Percentiles rank a stretch among this genome's conserved stretches.
Conservation (phyloP, 2,113 vertebrate genomes). For the Rhagologus leucostigma region DNA sequence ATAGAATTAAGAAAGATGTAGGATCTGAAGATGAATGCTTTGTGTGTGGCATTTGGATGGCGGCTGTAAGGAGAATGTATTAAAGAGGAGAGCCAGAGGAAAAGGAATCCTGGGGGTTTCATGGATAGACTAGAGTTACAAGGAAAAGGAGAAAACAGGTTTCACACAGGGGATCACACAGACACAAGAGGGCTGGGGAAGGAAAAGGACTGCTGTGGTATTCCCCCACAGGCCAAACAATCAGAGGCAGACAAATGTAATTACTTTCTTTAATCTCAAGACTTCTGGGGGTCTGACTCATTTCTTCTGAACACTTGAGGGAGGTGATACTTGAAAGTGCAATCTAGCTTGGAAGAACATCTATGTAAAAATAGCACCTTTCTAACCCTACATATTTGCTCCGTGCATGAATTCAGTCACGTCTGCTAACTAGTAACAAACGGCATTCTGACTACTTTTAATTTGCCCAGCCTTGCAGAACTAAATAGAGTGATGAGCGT, state of each 20-base stretch:
- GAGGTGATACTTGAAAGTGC: constrained; percentile 1
- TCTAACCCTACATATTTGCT: background rate
- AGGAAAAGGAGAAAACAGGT: background rate
- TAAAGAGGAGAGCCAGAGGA: background rate
- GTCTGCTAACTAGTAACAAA: background rate
- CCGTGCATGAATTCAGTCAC: background rate
- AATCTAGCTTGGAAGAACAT: background rate
- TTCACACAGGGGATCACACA: constrained; percentile 8
- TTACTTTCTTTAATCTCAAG: constrained; percentile 15
- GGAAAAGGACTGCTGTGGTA: background rate
- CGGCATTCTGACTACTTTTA: background rate
- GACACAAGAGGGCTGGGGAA: background rate
- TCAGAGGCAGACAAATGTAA: constrained; percentile 18
- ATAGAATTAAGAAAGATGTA: background rate
- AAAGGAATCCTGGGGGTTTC: background rate
- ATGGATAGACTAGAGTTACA: background rate
- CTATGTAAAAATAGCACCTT: constrained; percentile 26
- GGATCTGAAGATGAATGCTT: background rate
- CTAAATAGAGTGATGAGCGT: background rate
- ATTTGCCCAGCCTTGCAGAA: background rate
- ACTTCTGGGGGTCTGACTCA: background rate
- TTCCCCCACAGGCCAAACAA: constrained; percentile 28
- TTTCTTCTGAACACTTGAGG: background rate
- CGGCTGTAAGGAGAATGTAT: background rate
- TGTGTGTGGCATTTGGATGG: background rate